Evolutionary conservation across 2,113 vertebrate genomes (phyloP).

Genomic region (Galeopterus variegatus): DNA sequence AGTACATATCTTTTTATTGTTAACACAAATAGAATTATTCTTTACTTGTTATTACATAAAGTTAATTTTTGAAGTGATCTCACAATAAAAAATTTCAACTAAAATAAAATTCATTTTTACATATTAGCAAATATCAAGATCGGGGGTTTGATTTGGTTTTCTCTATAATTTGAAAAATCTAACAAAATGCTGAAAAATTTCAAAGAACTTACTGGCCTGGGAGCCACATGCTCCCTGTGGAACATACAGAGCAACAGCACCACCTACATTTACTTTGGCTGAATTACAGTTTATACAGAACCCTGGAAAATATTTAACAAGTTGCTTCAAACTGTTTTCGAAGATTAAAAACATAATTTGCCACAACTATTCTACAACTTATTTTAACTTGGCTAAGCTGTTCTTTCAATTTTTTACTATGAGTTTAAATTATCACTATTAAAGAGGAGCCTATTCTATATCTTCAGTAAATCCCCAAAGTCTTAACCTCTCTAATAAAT

Average conservation of each 20-base stretch:
- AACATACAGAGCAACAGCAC: conserved; percentile 61
- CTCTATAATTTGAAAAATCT: background rate
- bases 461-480: background rate
- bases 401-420: fast-evolving
- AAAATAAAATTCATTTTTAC: background rate
- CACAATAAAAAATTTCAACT: background rate
- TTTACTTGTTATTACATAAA: background rate
- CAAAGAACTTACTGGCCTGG: background rate
- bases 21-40: background rate
- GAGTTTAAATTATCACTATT: fast-evolving
- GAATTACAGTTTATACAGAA: background rate
- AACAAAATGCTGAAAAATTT: conserved; percentile 76
- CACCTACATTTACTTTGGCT: background rate
- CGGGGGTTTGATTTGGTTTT: background rate
- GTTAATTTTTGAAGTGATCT: background rate
- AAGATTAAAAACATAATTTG: background rate
- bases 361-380: no score
- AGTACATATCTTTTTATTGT: background rate
- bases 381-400: no score
- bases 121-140: background rate
- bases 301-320: no score
- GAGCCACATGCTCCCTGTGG: no score
- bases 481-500: background rate
- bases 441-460: fast-evolving
- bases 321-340: fast-evolving